Percentiles rank a stretch among this genome's conserved stretches.
phyloP scores from a whole-genome alignment of 1,140 invertebrate genomes.

The Heterodera carotae region DNA sequence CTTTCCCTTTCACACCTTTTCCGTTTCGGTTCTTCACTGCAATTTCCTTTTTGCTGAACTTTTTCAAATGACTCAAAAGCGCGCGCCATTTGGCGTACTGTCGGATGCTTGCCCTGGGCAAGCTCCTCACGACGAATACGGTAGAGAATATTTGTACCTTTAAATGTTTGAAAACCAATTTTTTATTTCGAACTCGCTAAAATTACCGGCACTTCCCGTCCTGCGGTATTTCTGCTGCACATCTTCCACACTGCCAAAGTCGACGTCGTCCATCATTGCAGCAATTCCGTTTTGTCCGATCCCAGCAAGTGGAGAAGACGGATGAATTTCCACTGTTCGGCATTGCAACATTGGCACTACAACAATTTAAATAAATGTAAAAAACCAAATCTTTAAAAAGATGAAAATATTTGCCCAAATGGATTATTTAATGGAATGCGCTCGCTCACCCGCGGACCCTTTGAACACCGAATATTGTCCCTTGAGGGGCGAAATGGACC shows the following conservation, averaged over 20 bases:
- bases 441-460: not conserved
- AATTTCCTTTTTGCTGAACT: constrained; percentile 10
- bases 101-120: constrained; percentile 55
- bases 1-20: constrained; percentile 16
- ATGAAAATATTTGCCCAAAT: no score
- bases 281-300: constrained; percentile 10
- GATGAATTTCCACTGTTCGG: not conserved
- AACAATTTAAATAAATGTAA: not conserved
- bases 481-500: constrained; percentile 54
- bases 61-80: constrained; percentile 59
- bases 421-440: not conserved
- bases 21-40: constrained; percentile 43
- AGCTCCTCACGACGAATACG: constrained; percentile 63
- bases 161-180: not conserved
- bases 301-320: not conserved
- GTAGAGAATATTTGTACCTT: constrained; percentile 63
- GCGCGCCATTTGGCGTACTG: constrained; percentile 57
- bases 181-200: not conserved
- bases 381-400: no score
- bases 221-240: constrained; percentile 31
- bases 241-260: constrained; percentile 28
- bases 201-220: constrained; percentile 37
- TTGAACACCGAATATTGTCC: not conserved
- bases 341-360: constrained; percentile 11
- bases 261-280: constrained; percentile 37